Conservation (phyloP, 2,888 invertebrate genomes). For the Dione vanillae region DNA sequence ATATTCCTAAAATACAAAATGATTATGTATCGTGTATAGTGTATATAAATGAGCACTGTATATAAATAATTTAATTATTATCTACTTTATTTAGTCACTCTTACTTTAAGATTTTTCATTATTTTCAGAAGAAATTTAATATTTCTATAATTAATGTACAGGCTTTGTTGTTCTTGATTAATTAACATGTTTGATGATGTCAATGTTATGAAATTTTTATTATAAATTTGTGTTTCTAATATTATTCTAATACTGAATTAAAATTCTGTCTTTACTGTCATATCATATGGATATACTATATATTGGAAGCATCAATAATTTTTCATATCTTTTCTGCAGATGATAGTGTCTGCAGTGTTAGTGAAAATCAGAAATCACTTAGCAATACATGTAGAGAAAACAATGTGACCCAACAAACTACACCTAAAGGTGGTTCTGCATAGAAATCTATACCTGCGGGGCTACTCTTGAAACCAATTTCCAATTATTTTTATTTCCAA, state of each 20-base stretch:
- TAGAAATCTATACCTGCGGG: conserved; percentile 75
- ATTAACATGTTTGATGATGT: neutral
- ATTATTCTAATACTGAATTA: neutral
- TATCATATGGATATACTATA: neutral
- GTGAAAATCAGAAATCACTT: conserved; percentile 75
- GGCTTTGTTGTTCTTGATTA: neutral
- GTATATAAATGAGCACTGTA: too few relatives aligned
- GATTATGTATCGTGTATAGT: neutral
- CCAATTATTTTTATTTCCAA: too few relatives aligned
- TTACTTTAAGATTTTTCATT: neutral
- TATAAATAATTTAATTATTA: too few relatives aligned
- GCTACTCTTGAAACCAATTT: too few relatives aligned
- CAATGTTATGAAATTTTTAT: neutral
- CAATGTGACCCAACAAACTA: conserved; percentile 61
- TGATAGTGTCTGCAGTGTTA: conserved; percentile 71
- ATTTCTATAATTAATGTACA: neutral
- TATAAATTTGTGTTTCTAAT: neutral
- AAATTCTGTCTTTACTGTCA: neutral
- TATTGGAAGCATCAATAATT: conserved; percentile 1
- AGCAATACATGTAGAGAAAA: conserved; percentile 65
- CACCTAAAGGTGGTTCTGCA: conserved; percentile 76
- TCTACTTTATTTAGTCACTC: neutral
- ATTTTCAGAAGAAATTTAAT: neutral
- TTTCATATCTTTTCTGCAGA: conserved; percentile 73
- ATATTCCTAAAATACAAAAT: too few relatives aligned